Percentiles rank a stretch among this genome's conserved stretches.
phyloP scores from a whole-genome alignment of 2,797 vertebrate genomes.

The Moxostoma hubbsi region DNA sequence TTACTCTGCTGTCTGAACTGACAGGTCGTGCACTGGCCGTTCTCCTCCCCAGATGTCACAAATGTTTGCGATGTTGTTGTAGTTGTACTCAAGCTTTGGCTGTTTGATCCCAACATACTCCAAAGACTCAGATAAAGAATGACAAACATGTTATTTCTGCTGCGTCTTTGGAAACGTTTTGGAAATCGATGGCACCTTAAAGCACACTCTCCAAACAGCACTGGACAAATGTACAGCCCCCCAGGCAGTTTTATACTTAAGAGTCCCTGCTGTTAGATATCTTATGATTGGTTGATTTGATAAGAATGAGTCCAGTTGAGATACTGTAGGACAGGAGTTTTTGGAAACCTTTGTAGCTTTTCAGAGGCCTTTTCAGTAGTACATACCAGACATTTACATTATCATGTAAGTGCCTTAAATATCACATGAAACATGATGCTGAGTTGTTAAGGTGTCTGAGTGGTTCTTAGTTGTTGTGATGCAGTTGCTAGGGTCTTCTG shows the following conservation, averaged over 20 bases:
- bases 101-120: conserved; percentile 77
- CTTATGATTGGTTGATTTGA: conserved; percentile 83
- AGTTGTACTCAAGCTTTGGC: conserved; percentile 79
- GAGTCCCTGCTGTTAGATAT: conserved; percentile 77
- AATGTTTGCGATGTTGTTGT: conserved; percentile 65
- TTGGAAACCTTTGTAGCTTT: neutral
- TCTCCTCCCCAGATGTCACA: conserved; percentile 79
- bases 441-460: no score
- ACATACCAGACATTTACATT: neutral
- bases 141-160: conserved; percentile 82
- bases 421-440: neutral
- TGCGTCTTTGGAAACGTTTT: conserved; percentile 13
- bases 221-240: conserved; percentile 33
- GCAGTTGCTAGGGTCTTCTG: no score
- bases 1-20: conserved; percentile 92
- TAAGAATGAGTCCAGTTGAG: neutral
- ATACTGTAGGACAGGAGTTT: neutral
- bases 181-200: conserved; percentile 19
- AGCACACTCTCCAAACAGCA: conserved; percentile 71
- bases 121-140: conserved; percentile 80
- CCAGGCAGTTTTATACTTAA: conserved; percentile 71
- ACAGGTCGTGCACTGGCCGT: conserved; percentile 89
- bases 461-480: neutral
- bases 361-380: neutral
- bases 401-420: neutral